Base-by-base conservation (phyloP, 2,113 vertebrate species). In the Burhinus oedicnemus region DNA sequence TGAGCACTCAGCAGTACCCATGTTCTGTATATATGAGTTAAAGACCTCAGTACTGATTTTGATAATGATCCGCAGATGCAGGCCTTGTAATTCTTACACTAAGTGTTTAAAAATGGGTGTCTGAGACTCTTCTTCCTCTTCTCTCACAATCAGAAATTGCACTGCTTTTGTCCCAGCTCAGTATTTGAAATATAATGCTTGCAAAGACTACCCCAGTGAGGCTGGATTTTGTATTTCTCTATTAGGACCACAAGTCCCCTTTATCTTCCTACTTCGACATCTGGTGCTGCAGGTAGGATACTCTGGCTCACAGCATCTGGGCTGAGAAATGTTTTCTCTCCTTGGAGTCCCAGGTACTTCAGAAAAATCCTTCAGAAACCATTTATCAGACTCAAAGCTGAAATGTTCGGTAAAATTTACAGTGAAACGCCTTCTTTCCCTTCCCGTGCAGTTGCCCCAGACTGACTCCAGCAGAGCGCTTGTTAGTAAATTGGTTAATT, bases 401-500 rank as follows among this genome's bases (percentile, higher is more conserved):
- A 83, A 95, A 57, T 29, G 45, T 60, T 97, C 62, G 66, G 68
- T 92, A 78, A 34, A 74, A 95, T 95, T 93, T 91, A 70, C 68
- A 72, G 68, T 16, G 85, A 80, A 54, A 8, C 2, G 1, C 38
- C 51, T 54, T 44, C 75, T 62, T 80, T 55, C 64, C 65, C 58
- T 71, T 69, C 66, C 83, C 64, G 40, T 71, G 60, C 85, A 51
- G 58, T 90, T 93, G 75, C 57, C 83, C 86, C 94, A 78, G 68
- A 55, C 93, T 93, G 91, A 64, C 60, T 86, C 75, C 91, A 92
- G 69, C 94, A 94, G 62, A 97, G 92, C 83, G 2, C 90, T 87
- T 96, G 83, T 96, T 97, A 95, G 80, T 70, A 95, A 95, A 95
- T 81, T 61, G 42, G 74, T 92, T 96, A 95, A 97, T 95, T 87